Evolutionary conservation across 35 echinoderm and acorn worm species (phyloP).

Genomic region (Chiridota heheva): DNA sequence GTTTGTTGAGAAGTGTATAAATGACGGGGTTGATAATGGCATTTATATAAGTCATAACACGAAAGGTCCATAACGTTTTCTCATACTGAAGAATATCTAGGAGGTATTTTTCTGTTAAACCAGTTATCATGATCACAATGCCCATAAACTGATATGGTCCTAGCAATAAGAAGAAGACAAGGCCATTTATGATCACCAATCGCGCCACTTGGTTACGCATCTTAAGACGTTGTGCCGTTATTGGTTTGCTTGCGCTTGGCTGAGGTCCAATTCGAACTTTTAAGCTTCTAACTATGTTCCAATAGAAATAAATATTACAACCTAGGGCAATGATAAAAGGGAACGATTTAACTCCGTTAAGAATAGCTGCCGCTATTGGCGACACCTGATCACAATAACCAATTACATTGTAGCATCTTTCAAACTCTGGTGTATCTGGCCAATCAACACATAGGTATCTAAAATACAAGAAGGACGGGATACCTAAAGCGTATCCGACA

Average conservation of each 20-base stretch:
- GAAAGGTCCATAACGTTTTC: not conserved
- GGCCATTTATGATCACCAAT: slow-evolving; percentile 64
- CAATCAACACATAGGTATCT: slow-evolving; percentile 8
- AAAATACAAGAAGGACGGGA: slow-evolving; percentile 28
- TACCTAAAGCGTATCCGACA: slow-evolving; percentile 11
- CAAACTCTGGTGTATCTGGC: slow-evolving; percentile 23
- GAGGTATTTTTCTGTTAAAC: slow-evolving; percentile 14
- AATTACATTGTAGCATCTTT: slow-evolving; percentile 2
- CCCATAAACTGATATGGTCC: slow-evolving; percentile 50
- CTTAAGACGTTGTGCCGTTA: slow-evolving; percentile 2
- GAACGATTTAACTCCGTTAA: slow-evolving; percentile 7
- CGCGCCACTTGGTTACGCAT: slow-evolving; percentile 62
- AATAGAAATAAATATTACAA: slow-evolving; percentile 9
- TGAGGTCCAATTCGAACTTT: slow-evolving; percentile 18
- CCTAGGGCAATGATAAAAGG: slow-evolving; percentile 8
- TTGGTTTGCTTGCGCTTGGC: not conserved
- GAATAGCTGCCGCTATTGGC: not conserved
- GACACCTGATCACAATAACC: slow-evolving; percentile 10
- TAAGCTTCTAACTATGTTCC: slow-evolving; percentile 7
- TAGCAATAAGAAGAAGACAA: slow-evolving; percentile 57
- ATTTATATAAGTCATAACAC: slow-evolving; percentile 61
- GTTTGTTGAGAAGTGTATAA: slow-evolving; percentile 39
- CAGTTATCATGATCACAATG: slow-evolving; percentile 30
- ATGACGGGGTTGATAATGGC: slow-evolving; percentile 64
- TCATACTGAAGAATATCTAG: slow-evolving; percentile 1